These are phyloP conservation scores for Sisor rabdophorus DNA, from an alignment of 2,113 vertebrate species.

Conservation along the genomic window DNA sequence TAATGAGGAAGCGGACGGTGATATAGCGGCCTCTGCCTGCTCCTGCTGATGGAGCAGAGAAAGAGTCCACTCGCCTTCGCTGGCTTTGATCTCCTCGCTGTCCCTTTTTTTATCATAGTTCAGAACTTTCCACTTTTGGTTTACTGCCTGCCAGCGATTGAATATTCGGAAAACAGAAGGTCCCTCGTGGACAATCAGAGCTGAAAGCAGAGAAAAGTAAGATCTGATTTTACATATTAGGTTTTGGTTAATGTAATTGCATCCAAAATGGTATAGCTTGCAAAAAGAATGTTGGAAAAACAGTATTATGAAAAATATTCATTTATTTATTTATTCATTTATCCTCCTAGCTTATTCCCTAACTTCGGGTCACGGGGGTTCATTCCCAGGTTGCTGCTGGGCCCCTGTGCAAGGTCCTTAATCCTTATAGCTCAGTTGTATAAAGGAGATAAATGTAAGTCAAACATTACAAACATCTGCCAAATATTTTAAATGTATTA, in stretches of 20 bases:
- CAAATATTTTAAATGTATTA: too few species aligned
- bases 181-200: slow-evolving; percentile 95
- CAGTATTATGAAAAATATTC: not conserved
- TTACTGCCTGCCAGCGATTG: slow-evolving; percentile 97
- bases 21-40: slow-evolving; percentile 58
- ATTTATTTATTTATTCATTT: too few species aligned
- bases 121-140: slow-evolving; percentile 99
- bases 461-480: too few species aligned
- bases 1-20: slow-evolving; percentile 75
- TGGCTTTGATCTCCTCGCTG: slow-evolving; percentile 82
- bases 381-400: too few species aligned
- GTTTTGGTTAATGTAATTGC: not conserved
- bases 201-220: slow-evolving; percentile 60
- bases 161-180: slow-evolving; percentile 98
- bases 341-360: too few species aligned
- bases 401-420: too few species aligned
- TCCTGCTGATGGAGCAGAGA: slow-evolving; percentile 76
- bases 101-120: slow-evolving; percentile 96
- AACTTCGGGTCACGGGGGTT: too few species aligned
- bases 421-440: too few species aligned
- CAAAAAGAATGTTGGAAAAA: not conserved
- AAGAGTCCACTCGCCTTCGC: slow-evolving; percentile 76
- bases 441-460: too few species aligned
- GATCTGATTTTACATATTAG: not conserved
- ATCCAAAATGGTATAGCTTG: too few species aligned